Conservation (phyloP, 2,888 invertebrate genomes). For the Microctonus brassicae region DNA sequence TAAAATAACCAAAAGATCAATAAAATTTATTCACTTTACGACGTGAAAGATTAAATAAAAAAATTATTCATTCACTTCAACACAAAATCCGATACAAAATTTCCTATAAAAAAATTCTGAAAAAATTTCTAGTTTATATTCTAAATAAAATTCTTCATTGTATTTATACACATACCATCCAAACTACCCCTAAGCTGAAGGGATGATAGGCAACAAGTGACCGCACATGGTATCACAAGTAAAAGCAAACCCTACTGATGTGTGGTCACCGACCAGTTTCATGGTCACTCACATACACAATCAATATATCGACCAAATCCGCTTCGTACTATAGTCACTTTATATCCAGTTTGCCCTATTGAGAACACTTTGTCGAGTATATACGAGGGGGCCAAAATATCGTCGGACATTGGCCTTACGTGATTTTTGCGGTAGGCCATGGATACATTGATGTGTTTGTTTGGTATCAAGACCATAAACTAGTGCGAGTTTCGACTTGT, state of each 20-base stretch:
- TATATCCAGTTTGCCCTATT: constrained; percentile 29
- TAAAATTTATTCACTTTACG: too few relatives aligned
- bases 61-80: too few relatives aligned
- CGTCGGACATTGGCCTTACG: constrained; percentile 39
- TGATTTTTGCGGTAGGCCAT: constrained; percentile 65
- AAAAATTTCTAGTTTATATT: too few relatives aligned
- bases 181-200: constrained; percentile 40
- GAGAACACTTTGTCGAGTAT: constrained; percentile 36
- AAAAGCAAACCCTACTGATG: constrained; percentile 30
- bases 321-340: constrained; percentile 37
- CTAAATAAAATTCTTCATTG: too few relatives aligned
- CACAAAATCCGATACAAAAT: too few relatives aligned
- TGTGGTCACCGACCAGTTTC: constrained; percentile 61
- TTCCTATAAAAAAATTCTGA: neutral
- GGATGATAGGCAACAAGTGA: constrained; percentile 39
- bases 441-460: constrained; percentile 60
- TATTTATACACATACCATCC: too few relatives aligned
- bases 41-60: too few relatives aligned
- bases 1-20: too few relatives aligned
- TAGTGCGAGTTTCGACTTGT: neutral
- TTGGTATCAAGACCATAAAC: neutral
- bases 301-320: constrained; percentile 65
- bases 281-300: constrained; percentile 48
- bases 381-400: constrained; percentile 12
- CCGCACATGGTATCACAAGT: constrained; percentile 32